Percentiles rank a stretch among this genome's conserved stretches.
These are phyloP conservation scores for Ailurus styani DNA, from an alignment of 2,113 vertebrate genomes.

Conservation along the genomic window DNA sequence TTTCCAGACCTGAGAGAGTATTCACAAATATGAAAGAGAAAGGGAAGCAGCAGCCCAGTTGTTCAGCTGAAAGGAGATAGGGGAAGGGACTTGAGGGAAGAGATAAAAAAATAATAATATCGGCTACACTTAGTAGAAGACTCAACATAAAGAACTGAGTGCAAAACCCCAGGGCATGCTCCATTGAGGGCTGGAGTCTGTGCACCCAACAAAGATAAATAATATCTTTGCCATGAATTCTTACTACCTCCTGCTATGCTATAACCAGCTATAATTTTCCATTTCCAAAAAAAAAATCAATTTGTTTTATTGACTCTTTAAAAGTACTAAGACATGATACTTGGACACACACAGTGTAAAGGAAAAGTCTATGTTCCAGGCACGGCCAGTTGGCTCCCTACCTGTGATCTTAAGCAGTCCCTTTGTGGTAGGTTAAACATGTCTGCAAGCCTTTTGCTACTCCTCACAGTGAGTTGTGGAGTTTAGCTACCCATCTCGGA, in stretches of 20 bases:
- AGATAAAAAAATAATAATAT: background rate
- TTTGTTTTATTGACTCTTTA: background rate
- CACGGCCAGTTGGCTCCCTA: background rate
- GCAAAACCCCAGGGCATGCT: background rate
- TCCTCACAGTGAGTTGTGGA: background rate
- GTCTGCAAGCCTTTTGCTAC: background rate
- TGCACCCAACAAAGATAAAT: background rate
- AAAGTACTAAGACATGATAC: background rate
- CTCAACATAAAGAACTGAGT: background rate
- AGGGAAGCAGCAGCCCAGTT: background rate
- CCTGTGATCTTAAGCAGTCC: background rate
- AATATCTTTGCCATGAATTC: background rate
- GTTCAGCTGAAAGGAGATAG: background rate
- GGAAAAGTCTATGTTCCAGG: background rate
- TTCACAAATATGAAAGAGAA: slow-evolving; percentile 64
- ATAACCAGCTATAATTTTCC: background rate
- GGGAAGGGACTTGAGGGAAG: background rate
- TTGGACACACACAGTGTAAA: background rate
- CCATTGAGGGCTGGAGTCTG: background rate
- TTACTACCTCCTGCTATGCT: background rate
- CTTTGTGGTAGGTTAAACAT: background rate
- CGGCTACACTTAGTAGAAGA: background rate
- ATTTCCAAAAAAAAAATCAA: background rate
- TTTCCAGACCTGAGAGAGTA: slow-evolving; percentile 55
- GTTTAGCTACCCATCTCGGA: background rate